A percentile compares a stretch with the other conserved stretches of the same genome.
Conservation (phyloP, 2,113 vertebrate genomes). For the Chaenocephalus aceratus region DNA sequence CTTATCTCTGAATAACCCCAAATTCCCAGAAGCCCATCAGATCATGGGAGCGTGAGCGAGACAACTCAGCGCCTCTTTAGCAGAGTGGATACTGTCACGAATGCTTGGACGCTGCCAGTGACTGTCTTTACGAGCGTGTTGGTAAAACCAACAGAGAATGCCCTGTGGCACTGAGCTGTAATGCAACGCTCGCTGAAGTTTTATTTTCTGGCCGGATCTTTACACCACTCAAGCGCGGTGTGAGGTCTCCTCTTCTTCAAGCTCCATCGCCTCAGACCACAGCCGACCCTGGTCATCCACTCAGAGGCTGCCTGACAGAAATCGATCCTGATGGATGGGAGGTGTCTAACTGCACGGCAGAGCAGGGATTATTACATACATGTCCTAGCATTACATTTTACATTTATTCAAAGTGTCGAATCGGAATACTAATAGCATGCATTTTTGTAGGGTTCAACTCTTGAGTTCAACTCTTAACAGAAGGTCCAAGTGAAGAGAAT, state of each 20-base stretch:
- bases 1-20: not conserved
- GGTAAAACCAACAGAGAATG: slow-evolving; percentile 44
- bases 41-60: slow-evolving; percentile 9
- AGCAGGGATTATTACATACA: not conserved
- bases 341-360: not conserved
- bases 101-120: slow-evolving; percentile 20
- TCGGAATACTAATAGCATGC: not conserved
- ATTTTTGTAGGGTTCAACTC: not conserved
- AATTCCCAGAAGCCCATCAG: not conserved
- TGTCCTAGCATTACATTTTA: not conserved
- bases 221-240: slow-evolving; percentile 12
- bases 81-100: slow-evolving; percentile 33
- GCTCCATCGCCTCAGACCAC: slow-evolving; percentile 12
- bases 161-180: slow-evolving; percentile 54
- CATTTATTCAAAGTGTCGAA: not conserved
- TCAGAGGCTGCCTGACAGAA: slow-evolving; percentile 36
- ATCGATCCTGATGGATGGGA: slow-evolving; percentile 40
- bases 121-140: slow-evolving; percentile 40
- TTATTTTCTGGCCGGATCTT: slow-evolving; percentile 33
- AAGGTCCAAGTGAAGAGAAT: not conserved
- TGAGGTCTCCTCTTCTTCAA: slow-evolving; percentile 4
- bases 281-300: slow-evolving; percentile 27
- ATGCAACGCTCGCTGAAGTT: slow-evolving; percentile 47
- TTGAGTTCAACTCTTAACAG: not conserved
- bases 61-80: slow-evolving; percentile 25